These are phyloP conservation scores for Baryphthengus martii DNA, from an alignment of 2,113 vertebrate genomes.

Conservation along the genomic window DNA sequence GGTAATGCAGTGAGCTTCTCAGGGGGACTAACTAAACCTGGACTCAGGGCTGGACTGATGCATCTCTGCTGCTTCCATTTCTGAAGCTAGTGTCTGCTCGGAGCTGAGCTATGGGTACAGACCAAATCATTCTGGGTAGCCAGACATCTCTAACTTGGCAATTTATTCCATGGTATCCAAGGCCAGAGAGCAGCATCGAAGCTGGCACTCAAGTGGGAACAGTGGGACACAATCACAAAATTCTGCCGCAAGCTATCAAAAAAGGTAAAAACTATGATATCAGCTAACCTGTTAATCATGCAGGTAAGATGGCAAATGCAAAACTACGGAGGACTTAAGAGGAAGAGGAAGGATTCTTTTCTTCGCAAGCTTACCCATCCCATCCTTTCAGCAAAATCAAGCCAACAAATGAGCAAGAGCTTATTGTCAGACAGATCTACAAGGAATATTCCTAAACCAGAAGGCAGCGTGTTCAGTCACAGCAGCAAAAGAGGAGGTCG, in stretches of 20 bases:
- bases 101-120: not conserved
- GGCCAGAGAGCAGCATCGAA: not conserved
- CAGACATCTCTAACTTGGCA: not conserved
- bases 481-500: not conserved
- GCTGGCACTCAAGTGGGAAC: not conserved
- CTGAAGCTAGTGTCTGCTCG: not conserved
- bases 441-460: not conserved
- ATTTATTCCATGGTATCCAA: not conserved
- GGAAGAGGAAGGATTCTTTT: not conserved
- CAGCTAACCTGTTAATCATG: not conserved
- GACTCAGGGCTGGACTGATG: not conserved
- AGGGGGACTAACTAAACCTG: not conserved
- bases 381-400: not conserved
- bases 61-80: not conserved
- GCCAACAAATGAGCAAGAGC: not conserved
- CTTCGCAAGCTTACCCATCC: not conserved
- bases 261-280: not conserved
- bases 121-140: not conserved
- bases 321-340: not conserved
- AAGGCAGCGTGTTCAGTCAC: not conserved
- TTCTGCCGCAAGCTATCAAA: not conserved
- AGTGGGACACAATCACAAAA: not conserved
- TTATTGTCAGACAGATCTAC: not conserved
- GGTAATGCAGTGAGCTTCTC: not conserved
- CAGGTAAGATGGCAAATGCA: not conserved